phyloP scores from a whole-genome alignment of 2,888 invertebrate species.

The Polymixis flavicincta region DNA sequence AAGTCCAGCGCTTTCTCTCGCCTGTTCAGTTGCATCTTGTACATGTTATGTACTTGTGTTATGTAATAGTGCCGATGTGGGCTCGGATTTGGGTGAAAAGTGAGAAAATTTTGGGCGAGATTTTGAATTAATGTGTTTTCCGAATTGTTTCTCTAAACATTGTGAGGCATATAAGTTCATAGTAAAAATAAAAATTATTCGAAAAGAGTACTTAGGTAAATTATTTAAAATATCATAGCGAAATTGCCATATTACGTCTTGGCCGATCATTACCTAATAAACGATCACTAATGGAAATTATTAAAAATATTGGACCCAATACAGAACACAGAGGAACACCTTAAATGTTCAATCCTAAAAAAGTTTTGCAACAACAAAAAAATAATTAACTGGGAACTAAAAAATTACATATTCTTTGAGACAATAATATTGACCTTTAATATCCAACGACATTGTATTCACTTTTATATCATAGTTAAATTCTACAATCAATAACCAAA shows the following conservation, averaged over 20 bases:
- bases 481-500: background rate
- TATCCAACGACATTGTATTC: too few relatives aligned
- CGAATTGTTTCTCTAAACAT: background rate
- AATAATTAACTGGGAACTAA: background rate
- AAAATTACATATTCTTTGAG: background rate
- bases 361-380: background rate
- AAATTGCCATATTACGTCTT: background rate
- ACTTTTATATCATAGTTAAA: too few relatives aligned
- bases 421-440: background rate
- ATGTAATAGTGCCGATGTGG: conserved; percentile 16
- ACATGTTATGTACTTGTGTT: conserved; percentile 36
- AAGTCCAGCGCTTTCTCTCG: conserved; percentile 67
- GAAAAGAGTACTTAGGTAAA: too few relatives aligned
- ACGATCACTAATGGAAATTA: background rate
- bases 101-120: background rate
- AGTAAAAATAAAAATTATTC: background rate
- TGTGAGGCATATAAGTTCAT: background rate
- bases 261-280: background rate
- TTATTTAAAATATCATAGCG: background rate
- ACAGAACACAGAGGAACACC: conserved; percentile 9
- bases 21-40: conserved; percentile 43
- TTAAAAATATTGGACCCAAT: background rate
- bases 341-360: background rate
- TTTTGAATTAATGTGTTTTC: background rate
- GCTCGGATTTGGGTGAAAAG: background rate